These are phyloP conservation scores for Wasmannia auropunctata DNA, from an alignment of 1,140 invertebrate species.

Conservation along the genomic window DNA sequence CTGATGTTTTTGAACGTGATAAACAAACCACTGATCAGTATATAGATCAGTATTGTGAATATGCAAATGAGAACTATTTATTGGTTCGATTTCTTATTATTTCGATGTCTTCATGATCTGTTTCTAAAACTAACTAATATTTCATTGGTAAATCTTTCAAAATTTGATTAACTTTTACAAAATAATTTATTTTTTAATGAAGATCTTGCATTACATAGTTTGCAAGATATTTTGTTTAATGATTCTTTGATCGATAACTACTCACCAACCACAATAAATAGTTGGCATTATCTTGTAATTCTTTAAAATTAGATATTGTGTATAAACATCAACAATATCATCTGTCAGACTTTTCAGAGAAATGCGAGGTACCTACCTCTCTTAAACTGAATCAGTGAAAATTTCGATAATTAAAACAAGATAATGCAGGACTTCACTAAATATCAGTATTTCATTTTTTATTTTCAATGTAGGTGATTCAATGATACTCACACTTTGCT, in stretches of 20 bases:
- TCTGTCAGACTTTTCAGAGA: conserved; percentile 27
- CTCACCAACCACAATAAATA: background rate
- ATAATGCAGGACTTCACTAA: background rate
- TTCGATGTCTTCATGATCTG: background rate
- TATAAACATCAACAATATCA: conserved; percentile 18
- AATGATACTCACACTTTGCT: background rate
- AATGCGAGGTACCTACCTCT: conserved; percentile 15
- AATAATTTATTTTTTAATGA: background rate
- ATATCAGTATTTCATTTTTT: background rate
- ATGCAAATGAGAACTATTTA: background rate
- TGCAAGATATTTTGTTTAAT: background rate
- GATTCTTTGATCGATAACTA: background rate
- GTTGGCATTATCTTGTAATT: background rate
- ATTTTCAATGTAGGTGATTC: background rate
- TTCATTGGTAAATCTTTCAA: background rate
- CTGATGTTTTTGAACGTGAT: background rate
- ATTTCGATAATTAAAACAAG: background rate
- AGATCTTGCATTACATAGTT: background rate
- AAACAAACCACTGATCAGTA: background rate
- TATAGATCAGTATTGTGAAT: too few relatives aligned
- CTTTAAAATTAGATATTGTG: background rate
- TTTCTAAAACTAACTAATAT: background rate
- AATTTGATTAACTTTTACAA: background rate
- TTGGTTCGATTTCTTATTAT: background rate
- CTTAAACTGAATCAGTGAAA: background rate